Evolutionary conservation across 64 coral and sea anemone genomes (phyloP), one percentile per base, ranked within the genome.

Genomic region (Trachythela sp.): DNA sequence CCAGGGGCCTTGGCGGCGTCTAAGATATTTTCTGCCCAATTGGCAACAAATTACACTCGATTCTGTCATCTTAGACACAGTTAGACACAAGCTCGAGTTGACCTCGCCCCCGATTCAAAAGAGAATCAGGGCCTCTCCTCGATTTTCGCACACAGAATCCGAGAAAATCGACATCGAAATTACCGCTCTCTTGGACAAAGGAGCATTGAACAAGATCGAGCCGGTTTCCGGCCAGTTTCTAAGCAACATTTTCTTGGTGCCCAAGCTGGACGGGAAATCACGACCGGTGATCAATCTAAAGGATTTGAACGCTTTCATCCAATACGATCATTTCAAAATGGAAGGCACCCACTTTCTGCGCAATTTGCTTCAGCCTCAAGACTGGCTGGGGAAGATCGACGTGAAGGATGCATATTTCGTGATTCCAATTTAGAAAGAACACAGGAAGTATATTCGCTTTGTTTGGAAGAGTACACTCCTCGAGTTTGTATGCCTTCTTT

Each of bases 231-330:
- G 37, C 54, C 86, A 88, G 86, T 88, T 88, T 70, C 64, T 88
- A 64, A 88, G 86, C 86, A 88, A 67, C 54, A 38, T 88, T 24
- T 88, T 88, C 38, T 49, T 88, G 37, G 86, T 88, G 32, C 56
- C 86, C 17, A 88, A 88, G 67, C 54, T 51, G 17, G 54, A 88
- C 86, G 86, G 86, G 39, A 41, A 29, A 24, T 88, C 86, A 20
- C 86, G 86, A 26, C 86, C 86, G n/a, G 86, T 88, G 50, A 88
- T 88, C 86, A 88, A 88, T 70, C 64, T 88, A 13, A 29, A 27
- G 35, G 86, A 39, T 88, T 35, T 88, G 30, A 88, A 88, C 39
- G 64, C 86, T 36, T 88, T 38, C 36, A 51, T 88, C 38, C 86
- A 54, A 49, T 88, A 88, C 86, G 36, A 17, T 38, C 86, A 88